phyloP scores from a whole-genome alignment of 2,888 invertebrate genomes.

The Cheilosia variabilis region DNA sequence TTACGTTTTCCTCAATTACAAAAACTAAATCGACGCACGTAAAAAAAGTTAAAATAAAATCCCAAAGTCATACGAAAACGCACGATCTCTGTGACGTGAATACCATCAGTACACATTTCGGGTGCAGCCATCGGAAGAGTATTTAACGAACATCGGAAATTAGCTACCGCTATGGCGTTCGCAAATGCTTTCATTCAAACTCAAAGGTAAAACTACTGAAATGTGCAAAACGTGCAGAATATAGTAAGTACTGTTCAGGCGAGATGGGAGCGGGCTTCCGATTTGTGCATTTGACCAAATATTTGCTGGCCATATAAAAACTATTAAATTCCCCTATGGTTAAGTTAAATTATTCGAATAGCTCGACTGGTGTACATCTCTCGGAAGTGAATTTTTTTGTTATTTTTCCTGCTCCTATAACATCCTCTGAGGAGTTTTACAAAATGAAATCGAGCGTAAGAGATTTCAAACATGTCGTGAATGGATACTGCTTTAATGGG shows the following conservation, averaged over 20 bases:
- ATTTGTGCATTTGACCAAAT: constrained; percentile 17
- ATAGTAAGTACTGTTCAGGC: constrained; percentile 54
- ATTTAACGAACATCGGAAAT: constrained; percentile 31
- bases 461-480: background rate
- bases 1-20: constrained; percentile 30
- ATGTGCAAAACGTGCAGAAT: constrained; percentile 63
- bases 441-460: constrained; percentile 67
- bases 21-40: constrained; percentile 35
- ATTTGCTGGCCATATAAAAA: constrained; percentile 51
- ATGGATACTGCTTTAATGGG: constrained; percentile 9
- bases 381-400: constrained; percentile 40
- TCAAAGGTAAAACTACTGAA: constrained; percentile 30
- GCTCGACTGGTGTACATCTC: constrained; percentile 59
- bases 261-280: constrained; percentile 24
- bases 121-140: constrained; percentile 60
- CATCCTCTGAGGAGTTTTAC: background rate
- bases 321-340: constrained; percentile 52
- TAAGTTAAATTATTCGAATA: constrained; percentile 45
- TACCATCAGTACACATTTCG: constrained; percentile 46
- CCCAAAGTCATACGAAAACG: constrained; percentile 27
- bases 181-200: constrained; percentile 35
- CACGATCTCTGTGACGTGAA: constrained; percentile 63
- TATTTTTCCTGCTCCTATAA: constrained; percentile 9
- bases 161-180: background rate
- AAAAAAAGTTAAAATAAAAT: constrained; percentile 26